Evolutionary conservation across 64 coral and sea anemone genomes (phyloP), one percentile per base, ranked within the genome.

Genomic region (Montipora efflorescens): DNA sequence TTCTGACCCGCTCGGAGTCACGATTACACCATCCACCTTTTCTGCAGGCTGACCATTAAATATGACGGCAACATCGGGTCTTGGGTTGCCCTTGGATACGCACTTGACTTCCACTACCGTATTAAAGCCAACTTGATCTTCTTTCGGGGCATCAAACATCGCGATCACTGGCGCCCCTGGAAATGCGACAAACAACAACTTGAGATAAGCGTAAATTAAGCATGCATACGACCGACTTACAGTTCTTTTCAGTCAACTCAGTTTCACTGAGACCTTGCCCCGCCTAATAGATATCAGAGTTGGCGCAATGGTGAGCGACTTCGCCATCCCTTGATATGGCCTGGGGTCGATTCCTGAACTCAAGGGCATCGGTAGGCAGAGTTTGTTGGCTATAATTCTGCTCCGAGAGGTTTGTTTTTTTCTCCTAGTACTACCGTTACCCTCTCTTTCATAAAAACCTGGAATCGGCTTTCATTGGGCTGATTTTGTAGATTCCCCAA

Each of bases 61-160:
- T 4, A 13, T 81, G 10, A 93, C 7, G 47, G 7, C 18, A 23
- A 93, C 76, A 13, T 59, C 21, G 10, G 92, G 92, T 21, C 15
- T 13, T 78, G 92, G 92, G 16, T 75, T 72, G 8, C 92, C 92
- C 49, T 28, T 82, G 62, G 86, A 84, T 18, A 49, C 16, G 74
- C 92, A 93, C 43, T 87, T 69, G 21, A 93, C 76, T 36, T 85
- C 45, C 8, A 85, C 82, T 36, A 13, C 50, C 45, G 45, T 19
- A 49, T 20, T 3, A 46, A 85, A 28, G n/a, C 7, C 45, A 11
- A 71, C 82, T 16, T 7, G 0, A 5, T 55, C 52, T 36, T 6
- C 8, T 49, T 12, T 3, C 45, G 15, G 44, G 19, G 45, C 18
- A 7, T 48, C 82, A 16, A 70, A 69, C 8, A 5, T 11, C 4